phyloP scores from a whole-genome alignment of 2,888 invertebrate genomes.

The Odontocerum albicorne region DNA sequence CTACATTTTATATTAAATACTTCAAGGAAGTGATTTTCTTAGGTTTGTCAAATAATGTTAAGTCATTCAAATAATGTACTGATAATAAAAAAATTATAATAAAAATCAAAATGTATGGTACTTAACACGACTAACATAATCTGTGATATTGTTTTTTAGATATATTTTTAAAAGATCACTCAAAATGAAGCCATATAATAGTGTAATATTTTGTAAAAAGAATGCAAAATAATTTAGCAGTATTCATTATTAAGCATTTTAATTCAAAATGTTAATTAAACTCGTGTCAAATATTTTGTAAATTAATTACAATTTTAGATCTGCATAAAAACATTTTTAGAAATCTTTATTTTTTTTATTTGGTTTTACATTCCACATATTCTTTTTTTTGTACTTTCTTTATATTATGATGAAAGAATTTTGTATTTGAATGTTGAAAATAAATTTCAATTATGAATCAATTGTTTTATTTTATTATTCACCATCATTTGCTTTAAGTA shows the following conservation, averaged over 20 bases:
- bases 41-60: slow-evolving; percentile 9
- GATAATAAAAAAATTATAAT: slow-evolving; percentile 10
- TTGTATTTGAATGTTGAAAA: too few relatives aligned
- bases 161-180: slow-evolving; percentile 11
- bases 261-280: too few relatives aligned
- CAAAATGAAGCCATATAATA: slow-evolving; percentile 6
- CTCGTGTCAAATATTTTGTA: slow-evolving; percentile 7
- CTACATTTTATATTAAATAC: too few relatives aligned
- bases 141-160: slow-evolving; percentile 35
- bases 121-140: slow-evolving; percentile 33
- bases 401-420: too few relatives aligned
- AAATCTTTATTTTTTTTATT: too few relatives aligned
- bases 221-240: neutral
- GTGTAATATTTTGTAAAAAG: neutral
- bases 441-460: slow-evolving; percentile 10
- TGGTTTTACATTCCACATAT: slow-evolving; percentile 16
- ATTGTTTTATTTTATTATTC: too few relatives aligned
- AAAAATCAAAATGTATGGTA: slow-evolving; percentile 1
- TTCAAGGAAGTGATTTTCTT: too few relatives aligned
- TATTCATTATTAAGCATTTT: too few relatives aligned
- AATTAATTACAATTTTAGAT: slow-evolving; percentile 6
- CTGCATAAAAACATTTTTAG: too few relatives aligned
- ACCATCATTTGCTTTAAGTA: too few relatives aligned
- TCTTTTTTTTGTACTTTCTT: too few relatives aligned
- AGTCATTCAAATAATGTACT: slow-evolving; percentile 14